These are phyloP conservation scores for Crocodylus rhombifer DNA, from an alignment of 2,797 vertebrate species.

Conservation along the genomic window DNA sequence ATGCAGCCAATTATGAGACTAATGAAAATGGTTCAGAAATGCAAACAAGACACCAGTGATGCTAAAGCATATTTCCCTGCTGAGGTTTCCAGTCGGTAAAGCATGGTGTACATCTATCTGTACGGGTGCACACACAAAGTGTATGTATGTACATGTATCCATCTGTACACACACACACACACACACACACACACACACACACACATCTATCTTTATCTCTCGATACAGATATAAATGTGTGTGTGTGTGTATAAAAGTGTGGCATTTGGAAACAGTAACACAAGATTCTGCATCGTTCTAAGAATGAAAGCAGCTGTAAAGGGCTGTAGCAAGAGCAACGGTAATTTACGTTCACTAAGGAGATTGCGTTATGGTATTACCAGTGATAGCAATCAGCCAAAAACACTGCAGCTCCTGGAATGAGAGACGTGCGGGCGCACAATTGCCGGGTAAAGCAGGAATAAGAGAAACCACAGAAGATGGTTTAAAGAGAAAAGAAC, in stretches of 20 bases:
- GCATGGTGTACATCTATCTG: background rate
- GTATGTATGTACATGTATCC: too few species aligned
- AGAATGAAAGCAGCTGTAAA: conserved; percentile 29
- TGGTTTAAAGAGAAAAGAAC: background rate
- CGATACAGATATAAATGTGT: background rate
- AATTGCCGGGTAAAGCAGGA: background rate
- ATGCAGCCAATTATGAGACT: background rate
- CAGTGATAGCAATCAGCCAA: accelerated
- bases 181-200: too few species aligned
- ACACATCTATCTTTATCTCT: too few species aligned
- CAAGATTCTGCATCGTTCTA: background rate
- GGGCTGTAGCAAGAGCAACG: background rate
- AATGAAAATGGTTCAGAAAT: accelerated
- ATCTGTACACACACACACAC: too few species aligned
- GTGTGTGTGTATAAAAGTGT: background rate
- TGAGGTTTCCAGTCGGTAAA: background rate
- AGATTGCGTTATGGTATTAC: accelerated
- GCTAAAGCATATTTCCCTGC: background rate
- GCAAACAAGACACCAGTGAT: background rate
- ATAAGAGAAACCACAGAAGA: background rate
- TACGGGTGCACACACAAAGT: too few species aligned
- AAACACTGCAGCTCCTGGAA: background rate
- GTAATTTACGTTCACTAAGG: background rate
- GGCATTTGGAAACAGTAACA: conserved; percentile 10
- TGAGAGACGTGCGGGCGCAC: background rate